Conservation (phyloP, 2,888 invertebrate species). For the Polyploca ridens region DNA sequence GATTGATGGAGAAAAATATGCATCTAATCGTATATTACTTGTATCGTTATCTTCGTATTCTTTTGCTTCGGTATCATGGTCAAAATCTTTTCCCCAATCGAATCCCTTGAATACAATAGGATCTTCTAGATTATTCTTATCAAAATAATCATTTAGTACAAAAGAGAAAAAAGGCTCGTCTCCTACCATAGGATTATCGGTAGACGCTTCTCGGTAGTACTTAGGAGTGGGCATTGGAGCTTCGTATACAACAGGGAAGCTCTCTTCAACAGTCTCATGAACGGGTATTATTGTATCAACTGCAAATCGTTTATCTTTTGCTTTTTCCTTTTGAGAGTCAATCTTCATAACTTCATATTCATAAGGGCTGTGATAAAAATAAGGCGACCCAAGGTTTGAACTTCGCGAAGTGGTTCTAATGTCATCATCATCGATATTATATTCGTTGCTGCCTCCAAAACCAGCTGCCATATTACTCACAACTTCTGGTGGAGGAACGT, state of each 20-base stretch:
- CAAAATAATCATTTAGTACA: conserved; percentile 66
- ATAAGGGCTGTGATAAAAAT: conserved; percentile 59
- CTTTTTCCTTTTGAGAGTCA: conserved; percentile 51
- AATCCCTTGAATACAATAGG: conserved; percentile 60
- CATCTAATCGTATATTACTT: conserved; percentile 42
- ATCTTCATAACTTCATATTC: conserved; percentile 58
- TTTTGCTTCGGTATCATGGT: conserved; percentile 35
- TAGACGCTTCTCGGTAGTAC: conserved; percentile 30
- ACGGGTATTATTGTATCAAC: conserved; percentile 60
- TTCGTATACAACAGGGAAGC: conserved; percentile 37
- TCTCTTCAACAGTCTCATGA: conserved; percentile 59
- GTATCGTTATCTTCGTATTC: conserved; percentile 36
- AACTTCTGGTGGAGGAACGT: conserved; percentile 40
- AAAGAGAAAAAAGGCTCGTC: conserved; percentile 69
- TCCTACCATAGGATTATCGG: conserved; percentile 61
- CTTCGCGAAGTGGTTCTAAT: conserved; percentile 57
- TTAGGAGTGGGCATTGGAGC: conserved; percentile 24
- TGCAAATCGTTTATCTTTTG: conserved; percentile 66
- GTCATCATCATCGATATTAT: conserved; percentile 64
- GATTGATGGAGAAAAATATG: conserved; percentile 16
- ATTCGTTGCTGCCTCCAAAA: conserved; percentile 41
- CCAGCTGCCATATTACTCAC: conserved; percentile 31
- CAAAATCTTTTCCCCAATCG: conserved; percentile 61
- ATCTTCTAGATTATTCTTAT: conserved; percentile 60
- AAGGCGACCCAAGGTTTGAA: conserved; percentile 62